Conservation (phyloP, 1,140 invertebrate genomes). For the Palaemon carinicauda region DNA sequence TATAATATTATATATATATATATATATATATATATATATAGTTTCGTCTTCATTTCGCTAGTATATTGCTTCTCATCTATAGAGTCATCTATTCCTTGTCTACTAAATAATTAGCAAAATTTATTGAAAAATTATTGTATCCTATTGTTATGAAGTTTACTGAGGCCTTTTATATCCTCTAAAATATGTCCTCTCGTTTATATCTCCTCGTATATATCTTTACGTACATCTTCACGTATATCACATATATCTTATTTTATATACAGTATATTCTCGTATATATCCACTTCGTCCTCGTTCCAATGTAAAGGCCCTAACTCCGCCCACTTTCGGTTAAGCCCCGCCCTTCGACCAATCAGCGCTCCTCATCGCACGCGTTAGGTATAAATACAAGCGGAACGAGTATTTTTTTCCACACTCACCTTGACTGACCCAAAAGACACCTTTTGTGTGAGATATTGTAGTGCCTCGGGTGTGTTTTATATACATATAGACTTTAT, state of each 20-base stretch:
- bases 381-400: constrained; percentile 4
- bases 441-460: not conserved
- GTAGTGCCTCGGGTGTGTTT: not conserved
- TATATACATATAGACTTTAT: not conserved
- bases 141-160: too few relatives aligned
- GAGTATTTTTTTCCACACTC: constrained; percentile 21
- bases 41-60: too few relatives aligned
- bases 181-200: too few relatives aligned
- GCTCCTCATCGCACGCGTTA: not conserved
- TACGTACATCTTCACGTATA: not conserved
- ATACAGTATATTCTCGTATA: not conserved
- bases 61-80: too few relatives aligned
- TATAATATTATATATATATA: not conserved
- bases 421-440: not conserved
- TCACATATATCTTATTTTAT: not conserved
- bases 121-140: too few relatives aligned
- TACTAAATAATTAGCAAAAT: too few relatives aligned
- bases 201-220: constrained; percentile 2
- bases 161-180: too few relatives aligned
- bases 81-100: too few relatives aligned
- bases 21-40: not conserved
- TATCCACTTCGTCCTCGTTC: not conserved
- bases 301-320: not conserved
- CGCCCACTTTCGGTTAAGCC: not conserved
- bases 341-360: not conserved